Evolutionary conservation across 2,113 vertebrate genomes (phyloP).

Genomic region (Etheostoma cragini): DNA sequence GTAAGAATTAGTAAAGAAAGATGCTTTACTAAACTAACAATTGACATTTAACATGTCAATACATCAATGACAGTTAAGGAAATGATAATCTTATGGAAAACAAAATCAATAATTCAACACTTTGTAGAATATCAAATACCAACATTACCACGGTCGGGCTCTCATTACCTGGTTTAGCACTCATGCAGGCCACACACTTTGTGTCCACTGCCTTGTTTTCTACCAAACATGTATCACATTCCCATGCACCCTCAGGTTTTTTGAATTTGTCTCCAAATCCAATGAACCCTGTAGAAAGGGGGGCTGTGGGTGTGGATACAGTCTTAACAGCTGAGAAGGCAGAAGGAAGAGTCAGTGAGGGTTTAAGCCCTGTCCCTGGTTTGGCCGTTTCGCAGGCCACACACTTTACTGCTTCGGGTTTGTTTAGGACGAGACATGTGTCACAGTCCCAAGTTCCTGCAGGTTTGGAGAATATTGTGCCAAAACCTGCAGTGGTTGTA

Average conservation of each 20-base stretch:
- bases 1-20: background rate
- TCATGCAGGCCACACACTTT: slow-evolving; percentile 91
- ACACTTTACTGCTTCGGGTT: slow-evolving; percentile 92
- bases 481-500: slow-evolving; percentile 81
- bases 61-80: background rate
- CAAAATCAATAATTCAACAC: background rate
- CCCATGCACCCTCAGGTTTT: slow-evolving; percentile 92
- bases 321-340: slow-evolving; percentile 79
- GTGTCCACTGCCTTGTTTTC: slow-evolving; percentile 90
- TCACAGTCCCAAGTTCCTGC: slow-evolving; percentile 95
- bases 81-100: background rate
- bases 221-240: slow-evolving; percentile 90
- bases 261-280: slow-evolving; percentile 94
- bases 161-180: slow-evolving; percentile 88
- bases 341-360: slow-evolving; percentile 86
- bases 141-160: background rate
- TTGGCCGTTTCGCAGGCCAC: slow-evolving; percentile 96
- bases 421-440: slow-evolving; percentile 95
- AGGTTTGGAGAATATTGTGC: slow-evolving; percentile 87
- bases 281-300: slow-evolving; percentile 63
- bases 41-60: background rate
- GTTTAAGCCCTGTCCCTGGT: slow-evolving; percentile 92
- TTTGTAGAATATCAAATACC: background rate
- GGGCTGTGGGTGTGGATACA: slow-evolving; percentile 59
- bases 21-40: background rate